phyloP scores from a whole-genome alignment of 2,888 invertebrate genomes.

The Acanthosepion lycidas region DNA sequence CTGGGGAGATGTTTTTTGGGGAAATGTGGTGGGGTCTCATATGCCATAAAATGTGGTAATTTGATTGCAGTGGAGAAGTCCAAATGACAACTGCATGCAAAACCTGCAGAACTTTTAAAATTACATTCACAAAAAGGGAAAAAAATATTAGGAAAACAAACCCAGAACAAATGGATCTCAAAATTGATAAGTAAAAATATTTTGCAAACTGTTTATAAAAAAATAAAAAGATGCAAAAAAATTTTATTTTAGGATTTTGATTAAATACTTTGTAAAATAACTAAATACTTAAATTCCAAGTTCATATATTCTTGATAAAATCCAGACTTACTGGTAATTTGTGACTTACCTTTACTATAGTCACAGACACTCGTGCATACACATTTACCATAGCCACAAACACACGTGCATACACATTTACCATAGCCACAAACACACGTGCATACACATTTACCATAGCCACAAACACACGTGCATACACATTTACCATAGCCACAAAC shows the following conservation, averaged over 20 bases:
- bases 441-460: background rate
- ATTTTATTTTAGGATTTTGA: background rate
- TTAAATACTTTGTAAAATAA: background rate
- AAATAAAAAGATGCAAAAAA: background rate
- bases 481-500: background rate
- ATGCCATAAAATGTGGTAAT: no score
- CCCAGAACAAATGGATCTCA: background rate
- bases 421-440: background rate
- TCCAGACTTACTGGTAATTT: background rate
- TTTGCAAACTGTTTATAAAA: background rate
- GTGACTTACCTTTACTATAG: background rate
- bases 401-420: background rate
- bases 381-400: background rate
- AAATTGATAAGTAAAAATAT: slow-evolving; percentile 33
- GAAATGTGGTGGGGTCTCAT: no score
- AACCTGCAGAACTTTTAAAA: no score
- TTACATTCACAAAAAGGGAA: no score
- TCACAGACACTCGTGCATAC: background rate
- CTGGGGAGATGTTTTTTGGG: no score
- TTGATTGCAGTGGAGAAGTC: no score
- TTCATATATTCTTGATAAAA: background rate
- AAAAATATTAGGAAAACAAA: no score
- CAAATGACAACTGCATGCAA: no score
- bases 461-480: background rate
- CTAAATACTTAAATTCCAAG: background rate